A percentile compares a stretch with the other conserved stretches of the same genome.
phyloP scores from a whole-genome alignment of 2,113 vertebrate genomes.

The Poecilia latipinna region DNA sequence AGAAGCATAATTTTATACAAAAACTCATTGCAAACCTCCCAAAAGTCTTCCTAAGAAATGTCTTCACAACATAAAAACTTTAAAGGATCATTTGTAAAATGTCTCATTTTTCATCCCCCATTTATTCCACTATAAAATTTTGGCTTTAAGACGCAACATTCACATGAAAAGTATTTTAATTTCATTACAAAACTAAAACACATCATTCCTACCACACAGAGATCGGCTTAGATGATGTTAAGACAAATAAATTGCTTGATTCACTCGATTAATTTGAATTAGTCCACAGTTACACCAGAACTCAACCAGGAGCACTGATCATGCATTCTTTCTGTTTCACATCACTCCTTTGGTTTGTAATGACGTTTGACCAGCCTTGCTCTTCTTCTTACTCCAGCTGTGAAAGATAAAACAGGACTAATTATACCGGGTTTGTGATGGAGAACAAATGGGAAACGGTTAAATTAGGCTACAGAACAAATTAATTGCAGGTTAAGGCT shows the following conservation, averaged over 20 bases:
- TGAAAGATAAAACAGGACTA: background rate
- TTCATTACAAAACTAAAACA: constrained; percentile 31
- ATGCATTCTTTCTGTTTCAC: constrained; percentile 31
- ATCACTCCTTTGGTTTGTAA: constrained; percentile 61
- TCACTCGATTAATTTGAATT: constrained; percentile 21
- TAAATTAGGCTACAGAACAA: background rate
- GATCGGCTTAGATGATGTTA: constrained; percentile 32
- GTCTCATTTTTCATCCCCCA: constrained; percentile 38
- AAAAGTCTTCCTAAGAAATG: constrained; percentile 43
- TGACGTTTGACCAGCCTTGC: constrained; percentile 57
- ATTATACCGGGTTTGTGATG: no score
- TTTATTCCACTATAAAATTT: constrained; percentile 35
- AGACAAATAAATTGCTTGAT: constrained; percentile 36
- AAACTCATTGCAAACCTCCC: constrained; percentile 65
- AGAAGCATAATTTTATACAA: constrained; percentile 69
- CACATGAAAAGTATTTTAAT: constrained; percentile 39
- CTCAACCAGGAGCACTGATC: constrained; percentile 54
- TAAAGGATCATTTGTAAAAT: constrained; percentile 34
- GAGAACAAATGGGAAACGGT: background rate
- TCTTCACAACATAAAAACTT: constrained; percentile 27
- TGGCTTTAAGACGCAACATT: constrained; percentile 36
- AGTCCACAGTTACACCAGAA: constrained; percentile 36
- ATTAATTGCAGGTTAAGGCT: background rate
- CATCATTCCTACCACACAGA: constrained; percentile 46
- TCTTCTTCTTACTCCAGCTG: constrained; percentile 67